Percentiles rank a stretch among this genome's conserved stretches.
Conservation (phyloP, 2,113 vertebrate genomes). For the Lates calcarifer region DNA sequence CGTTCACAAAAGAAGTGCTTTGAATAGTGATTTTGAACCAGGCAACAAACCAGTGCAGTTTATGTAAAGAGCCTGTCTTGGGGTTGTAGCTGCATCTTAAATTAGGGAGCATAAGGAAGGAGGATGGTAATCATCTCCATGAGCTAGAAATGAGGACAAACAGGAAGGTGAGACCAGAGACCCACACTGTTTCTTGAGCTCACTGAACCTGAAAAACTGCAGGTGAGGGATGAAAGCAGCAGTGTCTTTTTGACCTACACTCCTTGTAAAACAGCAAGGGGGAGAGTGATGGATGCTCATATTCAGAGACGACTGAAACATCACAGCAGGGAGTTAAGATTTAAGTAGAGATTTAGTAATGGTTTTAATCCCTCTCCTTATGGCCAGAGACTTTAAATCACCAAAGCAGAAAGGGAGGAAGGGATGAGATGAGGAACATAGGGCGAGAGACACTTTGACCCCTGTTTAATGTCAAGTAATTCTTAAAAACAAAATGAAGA, state of each 20-base stretch:
- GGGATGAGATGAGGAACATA: background rate
- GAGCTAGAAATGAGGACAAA: background rate
- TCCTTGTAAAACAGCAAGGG: background rate
- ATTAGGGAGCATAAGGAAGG: background rate
- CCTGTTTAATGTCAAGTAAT: slow-evolving; percentile 23
- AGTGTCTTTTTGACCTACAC: slow-evolving; percentile 28
- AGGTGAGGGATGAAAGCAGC: background rate
- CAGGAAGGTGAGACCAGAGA: background rate
- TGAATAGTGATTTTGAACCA: background rate
- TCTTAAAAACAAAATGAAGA: background rate
- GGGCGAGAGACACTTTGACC: background rate
- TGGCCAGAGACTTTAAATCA: slow-evolving; percentile 19
- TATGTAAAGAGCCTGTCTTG: background rate
- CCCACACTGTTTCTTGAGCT: background rate
- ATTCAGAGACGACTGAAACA: slow-evolving; percentile 4
- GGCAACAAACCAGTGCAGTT: background rate
- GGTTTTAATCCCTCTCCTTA: background rate
- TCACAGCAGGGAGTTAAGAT: slow-evolving; percentile 21
- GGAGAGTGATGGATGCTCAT: slow-evolving; percentile 18
- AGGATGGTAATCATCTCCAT: background rate
- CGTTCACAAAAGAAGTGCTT: background rate
- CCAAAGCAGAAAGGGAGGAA: slow-evolving; percentile 1
- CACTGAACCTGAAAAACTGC: background rate
- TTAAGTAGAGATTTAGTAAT: background rate
- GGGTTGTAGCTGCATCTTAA: background rate